Evolutionary conservation across 2,797 vertebrate species (phyloP).

Genomic region (Esox lucius): DNA sequence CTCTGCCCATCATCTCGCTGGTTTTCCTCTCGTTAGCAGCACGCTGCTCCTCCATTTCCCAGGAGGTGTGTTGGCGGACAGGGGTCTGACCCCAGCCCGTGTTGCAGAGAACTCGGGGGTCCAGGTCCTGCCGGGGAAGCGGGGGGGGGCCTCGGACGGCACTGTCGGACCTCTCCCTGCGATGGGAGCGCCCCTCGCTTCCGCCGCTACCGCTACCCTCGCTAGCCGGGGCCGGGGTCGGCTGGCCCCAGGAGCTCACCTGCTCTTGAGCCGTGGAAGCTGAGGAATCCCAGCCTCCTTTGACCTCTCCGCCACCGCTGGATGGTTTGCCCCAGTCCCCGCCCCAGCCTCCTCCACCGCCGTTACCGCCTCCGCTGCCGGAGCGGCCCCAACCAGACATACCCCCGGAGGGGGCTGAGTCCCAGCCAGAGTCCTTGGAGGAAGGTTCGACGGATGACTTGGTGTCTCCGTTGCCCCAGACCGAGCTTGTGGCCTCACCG

Average conservation of each 20-base stretch:
- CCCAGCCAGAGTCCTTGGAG: conserved; percentile 86
- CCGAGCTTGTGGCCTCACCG: conserved; percentile 85
- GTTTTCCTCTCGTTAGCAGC: conserved; percentile 77
- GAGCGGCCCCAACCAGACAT: conserved; percentile 82
- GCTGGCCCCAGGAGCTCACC: conserved; percentile 73
- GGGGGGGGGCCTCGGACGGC: conserved; percentile 81
- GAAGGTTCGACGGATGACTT: conserved; percentile 78
- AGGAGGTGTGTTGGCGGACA: conserved; percentile 96
- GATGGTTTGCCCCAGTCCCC: conserved; percentile 72
- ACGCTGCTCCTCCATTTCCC: conserved; percentile 86
- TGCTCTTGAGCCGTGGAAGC: conserved; percentile 68
- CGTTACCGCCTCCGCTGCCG: conserved; percentile 74
- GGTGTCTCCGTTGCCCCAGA: conserved; percentile 87
- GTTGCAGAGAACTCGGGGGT: conserved; percentile 97
- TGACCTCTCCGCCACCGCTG: conserved; percentile 69
- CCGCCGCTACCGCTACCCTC: conserved; percentile 84
- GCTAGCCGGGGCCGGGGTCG: conserved; percentile 74
- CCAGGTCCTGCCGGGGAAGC: conserved; percentile 85
- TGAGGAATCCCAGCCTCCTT: conserved; percentile 75
- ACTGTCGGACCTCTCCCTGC: conserved; percentile 77
- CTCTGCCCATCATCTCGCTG: conserved; percentile 65
- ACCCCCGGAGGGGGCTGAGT: conserved; percentile 78
- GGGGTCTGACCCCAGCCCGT: conserved; percentile 98
- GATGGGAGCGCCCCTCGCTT: conserved; percentile 62
- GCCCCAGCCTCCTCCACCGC: background rate